Percentiles rank a stretch among this genome's conserved stretches.
These are phyloP conservation scores for Accipiter virgatus DNA, from an alignment of 2,113 vertebrate species.

Conservation along the genomic window DNA sequence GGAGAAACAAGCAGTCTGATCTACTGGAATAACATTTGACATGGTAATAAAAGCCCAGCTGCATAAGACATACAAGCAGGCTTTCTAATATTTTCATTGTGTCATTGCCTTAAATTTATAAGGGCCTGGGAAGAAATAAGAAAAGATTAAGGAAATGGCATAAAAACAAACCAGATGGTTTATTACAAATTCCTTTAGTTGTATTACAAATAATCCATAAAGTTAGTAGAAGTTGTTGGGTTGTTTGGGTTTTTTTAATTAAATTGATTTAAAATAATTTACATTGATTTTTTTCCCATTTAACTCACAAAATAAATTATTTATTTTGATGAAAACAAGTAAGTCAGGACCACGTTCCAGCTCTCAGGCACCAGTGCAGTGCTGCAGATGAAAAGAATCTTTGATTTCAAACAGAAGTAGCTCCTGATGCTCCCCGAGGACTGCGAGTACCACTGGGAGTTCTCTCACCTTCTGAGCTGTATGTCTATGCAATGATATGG, in stretches of 20 bases:
- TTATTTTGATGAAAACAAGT: not conserved
- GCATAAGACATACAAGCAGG: not conserved
- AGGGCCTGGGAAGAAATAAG: not conserved
- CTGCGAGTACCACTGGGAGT: not conserved
- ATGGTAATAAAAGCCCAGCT: not conserved
- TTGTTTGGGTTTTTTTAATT: fast-evolving
- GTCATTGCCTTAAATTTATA: not conserved
- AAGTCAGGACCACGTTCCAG: not conserved
- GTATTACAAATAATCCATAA: not conserved
- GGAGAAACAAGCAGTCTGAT: not conserved
- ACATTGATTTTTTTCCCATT: not conserved
- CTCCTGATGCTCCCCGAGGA: not conserved
- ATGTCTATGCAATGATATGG: not conserved
- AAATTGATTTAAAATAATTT: not conserved
- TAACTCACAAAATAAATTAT: not conserved
- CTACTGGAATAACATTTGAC: not conserved
- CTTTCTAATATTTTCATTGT: not conserved
- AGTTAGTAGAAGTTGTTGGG: not conserved
- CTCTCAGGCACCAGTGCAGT: not conserved
- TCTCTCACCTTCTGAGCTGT: not conserved
- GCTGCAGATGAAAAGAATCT: not conserved
- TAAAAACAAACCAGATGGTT: not conserved
- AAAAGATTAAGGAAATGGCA: not conserved
- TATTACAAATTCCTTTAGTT: not conserved
- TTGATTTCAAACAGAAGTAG: not conserved